These are phyloP conservation scores for Volucella inanis DNA, from an alignment of 2,888 invertebrate genomes.

Conservation along the genomic window DNA sequence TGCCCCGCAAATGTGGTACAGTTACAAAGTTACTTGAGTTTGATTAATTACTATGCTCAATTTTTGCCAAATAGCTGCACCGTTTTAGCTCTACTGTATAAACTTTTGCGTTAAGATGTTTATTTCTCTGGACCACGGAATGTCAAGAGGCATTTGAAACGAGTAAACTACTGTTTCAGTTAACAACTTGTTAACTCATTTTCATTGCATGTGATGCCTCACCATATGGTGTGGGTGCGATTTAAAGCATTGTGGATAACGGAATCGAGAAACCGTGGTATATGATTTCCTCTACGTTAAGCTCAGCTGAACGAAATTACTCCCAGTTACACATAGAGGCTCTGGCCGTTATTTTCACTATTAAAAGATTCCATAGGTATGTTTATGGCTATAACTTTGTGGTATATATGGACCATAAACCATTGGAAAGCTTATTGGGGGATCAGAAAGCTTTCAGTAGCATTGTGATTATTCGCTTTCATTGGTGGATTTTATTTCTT, in stretches of 20 bases:
- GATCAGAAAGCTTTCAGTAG: slow-evolving; percentile 56
- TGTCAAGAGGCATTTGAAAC: slow-evolving; percentile 31
- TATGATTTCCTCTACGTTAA: slow-evolving; percentile 34
- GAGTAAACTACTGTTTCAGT: slow-evolving; percentile 12
- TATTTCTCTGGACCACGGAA: slow-evolving; percentile 44
- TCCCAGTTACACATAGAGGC: slow-evolving; percentile 50
- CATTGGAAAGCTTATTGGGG: slow-evolving; percentile 52
- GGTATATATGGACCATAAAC: slow-evolving; percentile 53
- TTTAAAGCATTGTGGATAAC: slow-evolving; percentile 16
- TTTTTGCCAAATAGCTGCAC: slow-evolving; percentile 29
- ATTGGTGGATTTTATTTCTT: slow-evolving; percentile 60
- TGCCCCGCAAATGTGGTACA: slow-evolving; percentile 30
- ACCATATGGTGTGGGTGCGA: slow-evolving; percentile 57
- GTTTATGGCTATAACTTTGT: slow-evolving; percentile 43
- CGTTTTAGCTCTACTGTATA: slow-evolving; percentile 19
- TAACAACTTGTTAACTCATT: slow-evolving; percentile 21
- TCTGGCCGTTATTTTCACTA: slow-evolving; percentile 49
- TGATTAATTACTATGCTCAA: slow-evolving; percentile 47
- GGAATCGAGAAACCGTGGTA: slow-evolving; percentile 49
- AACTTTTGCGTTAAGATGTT: slow-evolving; percentile 44
- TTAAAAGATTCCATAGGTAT: slow-evolving; percentile 54
- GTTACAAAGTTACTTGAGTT: slow-evolving; percentile 42
- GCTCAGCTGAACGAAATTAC: slow-evolving; percentile 55
- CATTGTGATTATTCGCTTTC: slow-evolving; percentile 53
- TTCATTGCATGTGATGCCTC: slow-evolving; percentile 50